Conservation (phyloP, 2,888 invertebrate genomes). For the Stenodema calcarata region DNA sequence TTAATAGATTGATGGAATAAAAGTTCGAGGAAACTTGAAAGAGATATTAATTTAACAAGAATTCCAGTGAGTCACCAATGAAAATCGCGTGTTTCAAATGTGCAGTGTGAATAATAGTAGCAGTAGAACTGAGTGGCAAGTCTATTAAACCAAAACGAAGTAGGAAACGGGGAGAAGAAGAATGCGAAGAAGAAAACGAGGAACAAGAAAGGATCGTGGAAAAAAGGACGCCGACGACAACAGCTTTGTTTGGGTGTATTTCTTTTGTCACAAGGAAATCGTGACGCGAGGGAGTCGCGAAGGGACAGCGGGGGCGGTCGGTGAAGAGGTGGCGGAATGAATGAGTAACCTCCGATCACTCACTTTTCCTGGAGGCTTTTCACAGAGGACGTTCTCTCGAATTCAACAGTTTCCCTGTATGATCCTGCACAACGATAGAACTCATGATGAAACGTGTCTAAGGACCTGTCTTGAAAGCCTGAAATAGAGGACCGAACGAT, state of each 20-base stretch:
- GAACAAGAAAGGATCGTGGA: background rate
- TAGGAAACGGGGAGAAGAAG: background rate
- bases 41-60: no score
- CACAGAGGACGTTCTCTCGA: background rate
- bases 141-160: background rate
- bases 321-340: background rate
- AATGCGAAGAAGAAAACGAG: conserved; percentile 2
- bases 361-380: background rate
- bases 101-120: background rate
- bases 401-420: background rate
- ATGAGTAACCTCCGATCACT: background rate
- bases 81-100: background rate
- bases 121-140: background rate
- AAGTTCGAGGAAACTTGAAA: no score
- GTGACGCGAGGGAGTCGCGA: background rate
- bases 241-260: background rate
- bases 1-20: no score
- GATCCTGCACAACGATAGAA: no score
- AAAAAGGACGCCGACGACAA: background rate
- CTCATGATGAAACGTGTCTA: no score
- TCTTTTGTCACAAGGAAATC: background rate
- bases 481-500: no score
- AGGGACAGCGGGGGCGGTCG: background rate
- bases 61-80: no score
- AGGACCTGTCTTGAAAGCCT: no score